phyloP scores from a whole-genome alignment of 1,140 invertebrate genomes.

The Eupristina koningsbergeri region DNA sequence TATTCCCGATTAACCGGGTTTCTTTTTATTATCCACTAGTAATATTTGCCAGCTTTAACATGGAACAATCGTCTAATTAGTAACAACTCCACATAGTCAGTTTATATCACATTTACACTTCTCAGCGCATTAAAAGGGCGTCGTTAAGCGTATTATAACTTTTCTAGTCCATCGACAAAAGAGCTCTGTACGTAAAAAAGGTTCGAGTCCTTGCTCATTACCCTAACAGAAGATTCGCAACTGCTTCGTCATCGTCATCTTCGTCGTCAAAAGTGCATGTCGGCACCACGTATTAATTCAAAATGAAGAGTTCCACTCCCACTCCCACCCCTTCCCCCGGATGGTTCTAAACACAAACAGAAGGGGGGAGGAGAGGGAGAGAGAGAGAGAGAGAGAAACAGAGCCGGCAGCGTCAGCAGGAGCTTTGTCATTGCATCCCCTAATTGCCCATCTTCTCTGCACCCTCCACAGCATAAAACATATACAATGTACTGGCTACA shows the following conservation, averaged over 20 bases:
- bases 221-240: conserved; percentile 15
- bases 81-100: not conserved
- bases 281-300: conserved; percentile 23
- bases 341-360: conserved; percentile 20
- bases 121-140: not conserved
- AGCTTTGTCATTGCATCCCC: conserved; percentile 32
- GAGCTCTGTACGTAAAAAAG: not conserved
- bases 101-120: not conserved
- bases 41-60: not conserved
- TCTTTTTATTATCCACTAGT: not conserved
- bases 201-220: conserved; percentile 1
- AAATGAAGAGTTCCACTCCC: conserved; percentile 37
- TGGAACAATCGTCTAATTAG: not conserved
- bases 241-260: not conserved
- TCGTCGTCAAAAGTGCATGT: not conserved
- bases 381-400: too few relatives aligned
- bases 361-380: too few relatives aligned
- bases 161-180: not conserved
- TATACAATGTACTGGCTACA: conserved; percentile 5
- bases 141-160: not conserved
- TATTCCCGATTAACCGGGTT: too few relatives aligned
- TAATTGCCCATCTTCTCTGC: conserved; percentile 41
- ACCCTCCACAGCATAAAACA: not conserved
- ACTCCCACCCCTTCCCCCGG: not conserved
- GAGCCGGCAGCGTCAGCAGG: not conserved